Conservation (phyloP, 2,113 vertebrate species). For the Channa maculata region DNA sequence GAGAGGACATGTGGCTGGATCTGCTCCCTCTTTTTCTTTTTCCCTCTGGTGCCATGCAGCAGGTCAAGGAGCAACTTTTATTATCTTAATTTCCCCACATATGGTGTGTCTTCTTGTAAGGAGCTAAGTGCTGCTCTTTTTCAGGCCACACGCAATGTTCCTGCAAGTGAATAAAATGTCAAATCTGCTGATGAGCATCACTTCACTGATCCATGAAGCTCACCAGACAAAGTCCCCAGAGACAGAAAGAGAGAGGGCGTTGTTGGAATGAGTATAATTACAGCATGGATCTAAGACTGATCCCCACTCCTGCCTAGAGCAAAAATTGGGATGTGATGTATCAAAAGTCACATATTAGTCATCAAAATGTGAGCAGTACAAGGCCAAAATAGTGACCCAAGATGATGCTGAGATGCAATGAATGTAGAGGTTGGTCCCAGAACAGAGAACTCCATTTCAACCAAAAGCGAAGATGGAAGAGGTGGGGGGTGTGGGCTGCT, state of each 20-base stretch:
- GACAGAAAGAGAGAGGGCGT: constrained; percentile 26
- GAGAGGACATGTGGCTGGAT: constrained; percentile 30
- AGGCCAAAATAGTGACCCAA: constrained; percentile 41
- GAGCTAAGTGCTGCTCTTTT: constrained; percentile 28
- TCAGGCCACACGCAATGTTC: constrained; percentile 1
- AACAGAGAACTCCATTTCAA: constrained; percentile 58
- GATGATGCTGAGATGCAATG: constrained; percentile 30
- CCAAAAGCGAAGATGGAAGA: constrained; percentile 13
- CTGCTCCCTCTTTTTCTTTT: constrained; percentile 6
- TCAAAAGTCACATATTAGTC: constrained; percentile 74
- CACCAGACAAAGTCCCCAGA: constrained; percentile 20
- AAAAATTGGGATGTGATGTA: constrained; percentile 61
- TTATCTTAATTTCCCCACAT: constrained; percentile 39
- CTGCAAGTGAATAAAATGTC: constrained; percentile 62
- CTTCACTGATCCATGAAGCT: constrained; percentile 62
- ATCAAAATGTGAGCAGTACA: constrained; percentile 58
- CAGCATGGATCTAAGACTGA: constrained; percentile 39
- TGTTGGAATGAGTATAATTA: constrained; percentile 45
- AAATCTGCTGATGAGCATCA: constrained; percentile 57
- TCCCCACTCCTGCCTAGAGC: constrained; percentile 49
- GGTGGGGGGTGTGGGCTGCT: neutral
- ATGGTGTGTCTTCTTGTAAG: constrained; percentile 2
- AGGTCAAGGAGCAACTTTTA: constrained; percentile 9
- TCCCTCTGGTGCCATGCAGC: constrained; percentile 21
- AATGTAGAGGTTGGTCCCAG: constrained; percentile 38